Evolutionary conservation across 2,113 vertebrate species (phyloP), one percentile per base, ranked within the genome.

Genomic region (Oreochromis niloticus): DNA sequence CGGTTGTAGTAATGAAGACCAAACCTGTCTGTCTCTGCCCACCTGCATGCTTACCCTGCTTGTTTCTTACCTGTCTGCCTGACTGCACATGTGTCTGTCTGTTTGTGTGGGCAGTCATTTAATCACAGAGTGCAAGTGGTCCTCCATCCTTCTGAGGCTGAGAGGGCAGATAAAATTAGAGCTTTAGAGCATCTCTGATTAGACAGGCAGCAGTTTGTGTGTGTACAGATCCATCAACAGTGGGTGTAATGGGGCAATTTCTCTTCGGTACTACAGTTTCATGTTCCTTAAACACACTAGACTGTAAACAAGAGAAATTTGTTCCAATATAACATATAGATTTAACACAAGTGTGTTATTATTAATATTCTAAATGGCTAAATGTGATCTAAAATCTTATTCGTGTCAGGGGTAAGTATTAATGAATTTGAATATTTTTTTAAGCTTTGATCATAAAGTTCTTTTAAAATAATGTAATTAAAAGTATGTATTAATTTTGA

Each of bases 21-120:
- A 66, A 81, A 59, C 14, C 32, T 61, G 41, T 54, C 36, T 61
- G 55, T 85, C 61, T 48, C 66, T 79, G 48, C 39, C 80, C 73
- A 78, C 73, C 73, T 78, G 73, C 17, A 34, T 34, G 57, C 80
- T 50, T 52, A 30, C 27, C 73, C 87, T 78, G 55, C 48, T 39
- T 46, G 55, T 81, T 80, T 52, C 43, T 48, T 88, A 71, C 52
- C 82, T 89, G 90, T 73, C 48, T 84, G 85, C 19, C 32, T 80
- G 83, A 9, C 50, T 82, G 57, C 39, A 9, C 66, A 79, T 81
- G 36, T 57, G 80, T 55, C 57, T 83, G 88, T 12, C 43, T 75
- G 75, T 90, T 56, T 81, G 89, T 90, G 90, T 91, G 91, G 89
- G 89, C 86, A 87, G 90, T 84, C 90, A 86, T 78, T 83, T 89